phyloP scores from a whole-genome alignment of 2,113 vertebrate genomes.

The Scophthalmus maximus region DNA sequence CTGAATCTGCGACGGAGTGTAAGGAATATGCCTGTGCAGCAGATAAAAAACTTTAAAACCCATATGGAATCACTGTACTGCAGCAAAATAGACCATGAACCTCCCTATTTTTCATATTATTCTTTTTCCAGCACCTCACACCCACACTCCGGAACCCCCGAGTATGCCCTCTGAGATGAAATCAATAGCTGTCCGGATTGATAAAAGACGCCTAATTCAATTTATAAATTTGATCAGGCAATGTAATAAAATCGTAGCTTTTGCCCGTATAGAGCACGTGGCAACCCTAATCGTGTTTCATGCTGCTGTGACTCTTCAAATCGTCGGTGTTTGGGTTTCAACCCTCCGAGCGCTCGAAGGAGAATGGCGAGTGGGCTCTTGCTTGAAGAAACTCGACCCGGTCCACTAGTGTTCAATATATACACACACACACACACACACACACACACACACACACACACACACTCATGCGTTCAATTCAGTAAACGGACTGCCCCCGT shows the following conservation, averaged over 20 bases:
- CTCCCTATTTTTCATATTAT: slow-evolving; percentile 19
- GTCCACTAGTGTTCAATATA: slow-evolving; percentile 19
- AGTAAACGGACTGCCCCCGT: not conserved
- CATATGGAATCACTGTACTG: slow-evolving; percentile 60
- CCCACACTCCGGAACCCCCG: slow-evolving; percentile 19
- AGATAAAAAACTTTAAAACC: slow-evolving; percentile 53
- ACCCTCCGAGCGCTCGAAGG: slow-evolving; percentile 24
- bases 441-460: slow-evolving; percentile 5
- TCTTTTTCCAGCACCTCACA: slow-evolving; percentile 56
- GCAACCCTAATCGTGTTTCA: slow-evolving; percentile 71
- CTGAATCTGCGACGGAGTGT: slow-evolving; percentile 31
- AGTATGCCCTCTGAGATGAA: slow-evolving; percentile 48
- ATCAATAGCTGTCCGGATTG: slow-evolving; percentile 59
- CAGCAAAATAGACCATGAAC: slow-evolving; percentile 49
- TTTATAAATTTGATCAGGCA: slow-evolving; percentile 71
- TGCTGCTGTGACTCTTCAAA: slow-evolving; percentile 62
- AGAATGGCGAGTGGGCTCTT: slow-evolving; percentile 17
- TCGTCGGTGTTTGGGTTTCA: slow-evolving; percentile 66
- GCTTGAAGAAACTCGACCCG: slow-evolving; percentile 51
- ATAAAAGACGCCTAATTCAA: slow-evolving; percentile 67
- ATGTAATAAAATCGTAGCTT: slow-evolving; percentile 61
- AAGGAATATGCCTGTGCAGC: slow-evolving; percentile 44
- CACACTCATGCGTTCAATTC: not conserved
- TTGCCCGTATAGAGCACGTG: slow-evolving; percentile 23
- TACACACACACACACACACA: not conserved